Evolutionary conservation across 1,140 invertebrate genomes (phyloP).

Genomic region (Aphelenchoides besseyi): DNA sequence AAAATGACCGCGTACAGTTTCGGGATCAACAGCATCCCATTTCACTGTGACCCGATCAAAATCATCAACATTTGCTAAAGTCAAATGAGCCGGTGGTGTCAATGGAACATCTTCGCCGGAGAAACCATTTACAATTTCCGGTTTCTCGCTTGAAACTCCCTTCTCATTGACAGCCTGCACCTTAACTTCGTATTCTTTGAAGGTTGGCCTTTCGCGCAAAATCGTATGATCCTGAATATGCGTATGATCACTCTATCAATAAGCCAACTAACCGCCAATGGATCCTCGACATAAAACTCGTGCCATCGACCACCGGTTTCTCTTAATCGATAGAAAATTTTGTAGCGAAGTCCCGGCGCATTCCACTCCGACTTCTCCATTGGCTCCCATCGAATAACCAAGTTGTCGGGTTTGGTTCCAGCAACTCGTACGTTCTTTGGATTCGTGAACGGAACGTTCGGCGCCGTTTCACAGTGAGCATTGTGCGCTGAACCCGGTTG

Average conservation of each 20-base stretch:
- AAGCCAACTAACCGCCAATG: conserved; percentile 46
- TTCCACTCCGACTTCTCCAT: conserved; percentile 96
- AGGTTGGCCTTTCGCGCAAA: conserved; percentile 82
- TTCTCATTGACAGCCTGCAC: conserved; percentile 84
- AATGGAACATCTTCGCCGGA: conserved; percentile 83
- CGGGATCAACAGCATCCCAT: conserved; percentile 45
- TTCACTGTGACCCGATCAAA: conserved; percentile 14
- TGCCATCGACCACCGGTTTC: conserved; percentile 67
- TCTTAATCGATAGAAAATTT: conserved; percentile 78
- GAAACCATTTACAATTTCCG: conserved; percentile 79
- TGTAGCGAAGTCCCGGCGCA: conserved; percentile 84
- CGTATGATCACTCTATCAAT: background rate
- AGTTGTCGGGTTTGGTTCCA: conserved; percentile 79
- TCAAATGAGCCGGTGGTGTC: background rate
- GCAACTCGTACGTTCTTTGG: conserved; percentile 86
- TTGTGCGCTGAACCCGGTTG: conserved; percentile 74
- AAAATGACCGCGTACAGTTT: conserved; percentile 51
- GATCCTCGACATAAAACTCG: conserved; percentile 72
- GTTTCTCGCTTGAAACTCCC: conserved; percentile 79
- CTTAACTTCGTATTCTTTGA: conserved; percentile 83
- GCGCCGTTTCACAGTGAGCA: conserved; percentile 38
- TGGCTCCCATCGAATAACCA: conserved; percentile 75
- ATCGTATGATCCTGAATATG: conserved; percentile 56
- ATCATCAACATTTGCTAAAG: background rate
- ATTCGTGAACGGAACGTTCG: conserved; percentile 54